phyloP scores from a whole-genome alignment of 2,888 invertebrate genomes.

The Shargacucullia verbasci region DNA sequence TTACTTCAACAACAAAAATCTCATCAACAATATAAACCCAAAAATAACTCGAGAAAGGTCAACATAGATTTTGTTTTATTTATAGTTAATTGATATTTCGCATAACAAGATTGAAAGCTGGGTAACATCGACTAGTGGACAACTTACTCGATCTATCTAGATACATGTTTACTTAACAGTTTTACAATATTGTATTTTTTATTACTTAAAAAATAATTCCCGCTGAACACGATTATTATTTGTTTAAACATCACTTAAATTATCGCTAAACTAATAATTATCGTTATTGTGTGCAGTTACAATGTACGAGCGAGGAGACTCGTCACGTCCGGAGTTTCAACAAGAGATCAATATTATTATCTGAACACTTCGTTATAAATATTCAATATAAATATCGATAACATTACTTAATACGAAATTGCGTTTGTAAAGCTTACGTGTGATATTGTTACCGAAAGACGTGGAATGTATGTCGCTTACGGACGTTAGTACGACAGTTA shows the following conservation, averaged over 20 bases:
- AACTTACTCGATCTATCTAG: slow-evolving; percentile 85
- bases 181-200: slow-evolving; percentile 82
- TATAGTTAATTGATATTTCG: slow-evolving; percentile 76
- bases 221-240: slow-evolving; percentile 85
- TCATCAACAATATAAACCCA: slow-evolving; percentile 80
- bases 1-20: slow-evolving; percentile 79
- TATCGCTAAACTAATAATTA: slow-evolving; percentile 84
- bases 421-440: slow-evolving; percentile 77
- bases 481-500: slow-evolving; percentile 75
- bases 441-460: slow-evolving; percentile 72
- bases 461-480: slow-evolving; percentile 78
- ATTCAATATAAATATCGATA: slow-evolving; percentile 72
- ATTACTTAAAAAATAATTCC: slow-evolving; percentile 86
- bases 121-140: slow-evolving; percentile 86
- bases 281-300: slow-evolving; percentile 85
- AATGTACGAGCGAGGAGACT: slow-evolving; percentile 69
- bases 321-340: slow-evolving; percentile 71
- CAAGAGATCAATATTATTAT: slow-evolving; percentile 79
- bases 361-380: slow-evolving; percentile 85
- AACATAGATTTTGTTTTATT: slow-evolving; percentile 76
- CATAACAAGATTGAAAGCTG: slow-evolving; percentile 85
- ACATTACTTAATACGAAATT: slow-evolving; percentile 75
- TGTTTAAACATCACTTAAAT: slow-evolving; percentile 83
- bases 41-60: slow-evolving; percentile 78
- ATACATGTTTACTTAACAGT: slow-evolving; percentile 87